phyloP scores from a whole-genome alignment of 2,888 invertebrate species.

The Beris morrisii region DNA sequence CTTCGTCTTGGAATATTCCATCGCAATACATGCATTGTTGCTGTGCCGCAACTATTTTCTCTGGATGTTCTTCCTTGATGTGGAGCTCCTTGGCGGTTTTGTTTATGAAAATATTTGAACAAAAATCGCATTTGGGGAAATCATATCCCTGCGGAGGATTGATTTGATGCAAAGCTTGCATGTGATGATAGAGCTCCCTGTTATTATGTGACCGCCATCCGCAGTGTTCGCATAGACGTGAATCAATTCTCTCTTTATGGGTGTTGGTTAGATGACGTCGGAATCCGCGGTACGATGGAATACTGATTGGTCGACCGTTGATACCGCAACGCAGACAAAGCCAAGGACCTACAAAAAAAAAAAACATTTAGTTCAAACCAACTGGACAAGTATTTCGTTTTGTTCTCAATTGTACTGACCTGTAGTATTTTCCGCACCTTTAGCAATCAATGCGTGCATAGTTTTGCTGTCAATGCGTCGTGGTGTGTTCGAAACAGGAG shows the following conservation, averaged over 20 bases:
- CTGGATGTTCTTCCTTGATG: conserved; percentile 59
- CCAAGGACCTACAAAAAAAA: conserved; percentile 67
- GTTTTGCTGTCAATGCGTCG: conserved; percentile 65
- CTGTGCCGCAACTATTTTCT: conserved; percentile 53
- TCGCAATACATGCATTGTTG: conserved; percentile 74
- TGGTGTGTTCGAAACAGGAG: conserved; percentile 40
- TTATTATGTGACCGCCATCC: conserved; percentile 75
- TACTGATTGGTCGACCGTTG: conserved; percentile 68
- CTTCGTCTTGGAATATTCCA: conserved; percentile 69
- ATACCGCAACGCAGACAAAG: conserved; percentile 75
- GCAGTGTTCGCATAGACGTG: conserved; percentile 81
- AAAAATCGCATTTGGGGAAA: conserved; percentile 79
- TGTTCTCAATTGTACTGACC: conserved; percentile 49
- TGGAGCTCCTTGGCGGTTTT: conserved; percentile 72
- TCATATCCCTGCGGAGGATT: conserved; percentile 69
- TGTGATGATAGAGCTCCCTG: conserved; percentile 75
- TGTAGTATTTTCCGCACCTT: conserved; percentile 64
- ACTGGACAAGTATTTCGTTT: background rate
- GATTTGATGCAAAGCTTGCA: conserved; percentile 78
- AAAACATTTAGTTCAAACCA: background rate
- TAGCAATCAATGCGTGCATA: conserved; percentile 63
- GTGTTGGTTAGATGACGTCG: conserved; percentile 79
- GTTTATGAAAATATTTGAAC: conserved; percentile 75
- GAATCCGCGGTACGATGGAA: conserved; percentile 77
- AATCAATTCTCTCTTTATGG: conserved; percentile 76